These are phyloP conservation scores for Eupithecia pulchellata DNA, from an alignment of 2,888 invertebrate species.

Conservation along the genomic window DNA sequence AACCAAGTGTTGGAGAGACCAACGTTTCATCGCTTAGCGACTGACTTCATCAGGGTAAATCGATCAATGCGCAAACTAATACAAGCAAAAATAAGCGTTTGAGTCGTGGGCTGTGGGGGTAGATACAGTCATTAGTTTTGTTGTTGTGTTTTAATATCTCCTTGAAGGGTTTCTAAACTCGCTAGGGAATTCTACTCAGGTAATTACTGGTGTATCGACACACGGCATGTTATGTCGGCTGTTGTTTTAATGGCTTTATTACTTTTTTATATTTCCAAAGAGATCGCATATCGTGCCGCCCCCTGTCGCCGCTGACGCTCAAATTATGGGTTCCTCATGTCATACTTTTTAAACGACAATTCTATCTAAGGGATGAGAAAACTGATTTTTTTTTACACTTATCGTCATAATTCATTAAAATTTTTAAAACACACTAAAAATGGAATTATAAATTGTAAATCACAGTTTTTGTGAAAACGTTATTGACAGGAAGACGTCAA, in stretches of 20 bases:
- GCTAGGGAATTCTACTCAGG: constrained; percentile 1
- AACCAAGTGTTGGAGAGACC: too few relatives aligned
- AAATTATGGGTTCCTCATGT: neutral
- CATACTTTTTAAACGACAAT: neutral
- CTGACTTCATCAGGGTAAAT: too few relatives aligned
- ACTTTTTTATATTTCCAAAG: neutral
- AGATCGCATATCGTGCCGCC: neutral
- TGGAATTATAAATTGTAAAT: too few relatives aligned
- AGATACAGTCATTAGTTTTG: too few relatives aligned
- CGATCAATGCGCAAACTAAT: too few relatives aligned
- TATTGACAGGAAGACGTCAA: too few relatives aligned
- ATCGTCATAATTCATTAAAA: neutral
- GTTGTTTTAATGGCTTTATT: neutral
- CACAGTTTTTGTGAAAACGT: too few relatives aligned
- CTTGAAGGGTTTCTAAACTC: neutral
- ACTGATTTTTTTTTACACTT: neutral
- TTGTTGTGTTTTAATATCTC: neutral
- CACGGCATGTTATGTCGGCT: neutral
- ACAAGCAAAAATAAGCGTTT: too few relatives aligned
- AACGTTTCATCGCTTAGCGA: too few relatives aligned
- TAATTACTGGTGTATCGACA: neutral
- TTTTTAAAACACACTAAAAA: neutral
- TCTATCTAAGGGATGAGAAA: neutral
- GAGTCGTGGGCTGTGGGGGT: too few relatives aligned
- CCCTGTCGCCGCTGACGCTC: neutral